Evolutionary conservation across 2,888 invertebrate genomes (phyloP), one percentile per base, ranked within the genome.

Genomic region (Aspidiotus rigidus): DNA sequence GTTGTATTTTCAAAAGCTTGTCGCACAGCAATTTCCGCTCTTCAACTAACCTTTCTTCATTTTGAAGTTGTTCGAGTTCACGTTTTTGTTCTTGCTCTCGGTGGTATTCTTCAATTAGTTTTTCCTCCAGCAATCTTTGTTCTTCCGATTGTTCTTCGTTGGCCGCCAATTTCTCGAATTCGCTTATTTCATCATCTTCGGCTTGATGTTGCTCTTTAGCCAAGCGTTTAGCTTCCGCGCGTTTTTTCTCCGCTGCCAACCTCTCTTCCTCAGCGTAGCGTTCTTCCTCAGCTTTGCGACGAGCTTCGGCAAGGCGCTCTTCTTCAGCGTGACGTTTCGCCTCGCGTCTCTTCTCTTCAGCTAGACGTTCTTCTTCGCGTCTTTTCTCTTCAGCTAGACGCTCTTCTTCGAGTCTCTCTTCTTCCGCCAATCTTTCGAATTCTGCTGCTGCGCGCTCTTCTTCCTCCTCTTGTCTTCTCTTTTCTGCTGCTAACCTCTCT

Each of bases 11-110:
- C 11, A 57, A 11, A 17, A 69, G 39, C 57, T 69, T 69, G 1
- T 69, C 69, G 16, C 57, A 56, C 28, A 69, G 49, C 13, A 67
- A n/a, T 62, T 57, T 39, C 15, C 57, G 62, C 44, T 69, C 62
- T 17, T 63, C 69, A 49, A 57, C 62, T 44, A 69, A n/a, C 49
- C 56, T 69, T 41, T 69, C 69, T 63, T 69, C 69, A 40, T 57
- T 59, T n/a, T 41, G 56, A 53, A 63, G 39, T 39, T 41, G 54
- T 56, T 69, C 62, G 15, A 62, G 62, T 28, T 57, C 11, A 15
- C 62, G 55, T 69, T 69, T 42, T 28, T 55, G 8, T 44, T 69
- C 69, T 44, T 69, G 69, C 44, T 69, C 69, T 54, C 57, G 54
- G 39, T 56, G 69, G 41, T 69, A 69, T 42, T 69, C 69, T 44